These are phyloP conservation scores for Synergus itoensis DNA, from an alignment of 2,888 invertebrate species.

Conservation along the genomic window DNA sequence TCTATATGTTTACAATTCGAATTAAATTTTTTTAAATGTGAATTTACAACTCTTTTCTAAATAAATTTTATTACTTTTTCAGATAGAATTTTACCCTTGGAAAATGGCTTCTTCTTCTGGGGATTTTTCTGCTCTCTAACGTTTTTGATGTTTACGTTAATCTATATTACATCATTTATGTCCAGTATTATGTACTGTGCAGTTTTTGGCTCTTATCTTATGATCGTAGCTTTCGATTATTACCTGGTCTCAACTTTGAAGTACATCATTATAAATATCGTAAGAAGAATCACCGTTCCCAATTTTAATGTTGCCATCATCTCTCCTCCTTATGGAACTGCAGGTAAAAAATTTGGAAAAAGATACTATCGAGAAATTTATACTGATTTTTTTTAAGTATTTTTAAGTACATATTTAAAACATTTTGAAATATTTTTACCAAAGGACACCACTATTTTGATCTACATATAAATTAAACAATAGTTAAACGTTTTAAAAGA, in stretches of 20 bases:
- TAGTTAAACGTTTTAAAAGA: too few species aligned
- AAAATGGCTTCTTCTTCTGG: neutral
- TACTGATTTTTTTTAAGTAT: too few species aligned
- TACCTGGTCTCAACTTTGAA: conserved; percentile 84
- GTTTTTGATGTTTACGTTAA: neutral
- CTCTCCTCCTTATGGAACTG: conserved; percentile 81
- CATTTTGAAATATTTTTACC: too few species aligned
- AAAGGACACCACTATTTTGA: too few species aligned
- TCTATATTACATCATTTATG: neutral
- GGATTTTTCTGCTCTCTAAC: neutral
- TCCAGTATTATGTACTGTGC: conserved; percentile 79
- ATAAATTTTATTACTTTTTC: neutral
- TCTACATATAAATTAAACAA: too few species aligned
- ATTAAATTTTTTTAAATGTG: too few species aligned
- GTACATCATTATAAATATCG: conserved; percentile 84
- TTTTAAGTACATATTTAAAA: too few species aligned
- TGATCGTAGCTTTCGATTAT: conserved; percentile 83
- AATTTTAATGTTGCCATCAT: conserved; percentile 82
- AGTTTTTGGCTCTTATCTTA: conserved; percentile 83
- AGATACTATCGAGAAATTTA: neutral
- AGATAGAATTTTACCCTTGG: conserved; percentile 1
- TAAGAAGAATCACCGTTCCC: conserved; percentile 82
- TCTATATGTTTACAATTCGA: too few species aligned
- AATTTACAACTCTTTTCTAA: neutral
- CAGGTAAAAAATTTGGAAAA: conserved; percentile 77